Evolutionary conservation across 2,113 vertebrate genomes (phyloP).

Genomic region (Macquaria ambigua): DNA sequence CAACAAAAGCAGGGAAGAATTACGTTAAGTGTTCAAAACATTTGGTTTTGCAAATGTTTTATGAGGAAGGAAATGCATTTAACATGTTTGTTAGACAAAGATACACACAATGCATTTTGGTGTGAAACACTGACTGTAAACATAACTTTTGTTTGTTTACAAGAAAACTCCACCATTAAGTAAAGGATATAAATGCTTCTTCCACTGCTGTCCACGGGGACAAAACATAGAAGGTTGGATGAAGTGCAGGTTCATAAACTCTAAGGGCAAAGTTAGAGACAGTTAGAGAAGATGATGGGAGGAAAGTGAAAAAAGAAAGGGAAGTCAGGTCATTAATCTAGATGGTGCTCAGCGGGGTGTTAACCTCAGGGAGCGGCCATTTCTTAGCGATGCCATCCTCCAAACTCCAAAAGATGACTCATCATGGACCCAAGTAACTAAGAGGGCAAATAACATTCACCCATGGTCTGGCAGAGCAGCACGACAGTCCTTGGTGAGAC

Average conservation of each 20-base stretch:
- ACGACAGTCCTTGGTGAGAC: slow-evolving; percentile 56
- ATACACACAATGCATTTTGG: background rate
- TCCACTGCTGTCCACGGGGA: background rate
- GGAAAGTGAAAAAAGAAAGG: slow-evolving; percentile 1
- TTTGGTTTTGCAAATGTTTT: background rate
- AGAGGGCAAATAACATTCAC: slow-evolving; percentile 63
- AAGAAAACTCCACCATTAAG: background rate
- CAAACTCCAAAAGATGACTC: slow-evolving; percentile 67
- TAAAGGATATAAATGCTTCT: background rate
- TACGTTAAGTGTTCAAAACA: no score
- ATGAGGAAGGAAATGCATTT: background rate
- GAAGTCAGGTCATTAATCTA: slow-evolving; percentile 50
- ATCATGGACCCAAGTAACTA: slow-evolving; percentile 55
- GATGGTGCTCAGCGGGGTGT: slow-evolving; percentile 42
- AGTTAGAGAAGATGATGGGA: slow-evolving; percentile 15
- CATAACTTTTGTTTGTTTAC: background rate
- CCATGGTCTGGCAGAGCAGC: slow-evolving; percentile 63
- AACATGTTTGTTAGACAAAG: background rate
- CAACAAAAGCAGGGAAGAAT: no score
- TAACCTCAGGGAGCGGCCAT: slow-evolving; percentile 46
- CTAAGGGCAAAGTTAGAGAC: slow-evolving; percentile 15
- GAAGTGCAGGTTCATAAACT: slow-evolving; percentile 34
- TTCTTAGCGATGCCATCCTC: slow-evolving; percentile 49
- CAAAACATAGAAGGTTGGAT: background rate
- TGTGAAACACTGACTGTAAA: background rate